phyloP scores from a whole-genome alignment of 2,113 vertebrate species.

The Callospermophilus lateralis region DNA sequence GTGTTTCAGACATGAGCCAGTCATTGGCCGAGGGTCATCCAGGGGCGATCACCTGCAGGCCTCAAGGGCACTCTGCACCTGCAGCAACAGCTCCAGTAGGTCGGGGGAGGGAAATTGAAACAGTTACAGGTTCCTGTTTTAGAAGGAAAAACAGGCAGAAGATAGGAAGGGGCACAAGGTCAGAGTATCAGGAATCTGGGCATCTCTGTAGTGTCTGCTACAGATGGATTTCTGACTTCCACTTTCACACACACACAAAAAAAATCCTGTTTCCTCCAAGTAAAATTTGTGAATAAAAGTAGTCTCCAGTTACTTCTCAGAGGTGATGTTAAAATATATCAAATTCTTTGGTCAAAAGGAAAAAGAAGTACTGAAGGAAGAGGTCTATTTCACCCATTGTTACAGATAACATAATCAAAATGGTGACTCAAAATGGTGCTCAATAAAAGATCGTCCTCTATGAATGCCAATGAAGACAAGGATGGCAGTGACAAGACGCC shows the following conservation, averaged over 20 bases:
- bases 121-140: background rate
- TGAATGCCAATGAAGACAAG: background rate
- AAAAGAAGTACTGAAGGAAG: background rate
- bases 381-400: background rate
- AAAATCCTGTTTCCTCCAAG: background rate
- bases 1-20: too few relatives aligned
- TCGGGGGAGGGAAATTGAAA: rapidly evolving
- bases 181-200: background rate
- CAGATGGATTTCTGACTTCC: background rate
- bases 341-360: background rate
- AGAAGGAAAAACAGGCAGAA: background rate
- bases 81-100: background rate
- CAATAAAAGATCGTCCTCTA: background rate
- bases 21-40: background rate
- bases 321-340: background rate
- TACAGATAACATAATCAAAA: background rate
- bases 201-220: background rate
- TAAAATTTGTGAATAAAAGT: background rate
- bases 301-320: background rate
- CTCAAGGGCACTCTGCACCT: background rate
- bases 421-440: background rate
- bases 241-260: background rate
- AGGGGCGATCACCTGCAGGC: background rate
- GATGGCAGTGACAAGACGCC: rapidly evolving
- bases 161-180: background rate